phyloP scores from a whole-genome alignment of 2,797 vertebrate genomes.

The Thunnus albacares region DNA sequence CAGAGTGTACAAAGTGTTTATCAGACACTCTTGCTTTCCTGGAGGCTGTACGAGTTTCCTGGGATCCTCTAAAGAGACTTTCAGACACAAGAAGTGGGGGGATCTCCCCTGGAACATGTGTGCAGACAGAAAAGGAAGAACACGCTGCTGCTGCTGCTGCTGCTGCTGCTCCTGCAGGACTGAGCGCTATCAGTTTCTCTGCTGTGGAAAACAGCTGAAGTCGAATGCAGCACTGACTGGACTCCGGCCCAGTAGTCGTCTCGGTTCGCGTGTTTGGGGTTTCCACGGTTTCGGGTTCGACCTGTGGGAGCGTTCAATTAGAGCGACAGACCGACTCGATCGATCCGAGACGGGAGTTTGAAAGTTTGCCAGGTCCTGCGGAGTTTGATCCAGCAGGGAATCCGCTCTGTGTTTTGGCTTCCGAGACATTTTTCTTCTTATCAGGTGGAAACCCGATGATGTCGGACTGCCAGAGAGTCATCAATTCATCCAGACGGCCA shows the following conservation, averaged over 20 bases:
- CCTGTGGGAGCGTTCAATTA: constrained; percentile 65
- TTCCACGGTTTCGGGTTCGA: constrained; percentile 41
- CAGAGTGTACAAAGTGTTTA: constrained; percentile 60
- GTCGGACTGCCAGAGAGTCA: constrained; percentile 43
- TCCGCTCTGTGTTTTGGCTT: constrained; percentile 23
- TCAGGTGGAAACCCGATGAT: constrained; percentile 39
- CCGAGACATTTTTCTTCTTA: constrained; percentile 33
- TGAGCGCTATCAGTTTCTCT: constrained; percentile 11
- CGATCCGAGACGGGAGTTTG: constrained; percentile 51
- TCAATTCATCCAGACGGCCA: constrained; percentile 23
- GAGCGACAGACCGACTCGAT: constrained; percentile 51
- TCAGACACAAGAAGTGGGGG: constrained; percentile 23
- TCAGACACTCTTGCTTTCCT: constrained; percentile 48
- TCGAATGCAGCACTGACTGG: constrained; percentile 27
- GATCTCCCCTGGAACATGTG: constrained; percentile 44
- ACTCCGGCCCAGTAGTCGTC: constrained; percentile 35
- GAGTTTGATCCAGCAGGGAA: constrained; percentile 36
- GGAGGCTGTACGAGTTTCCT: constrained; percentile 52
- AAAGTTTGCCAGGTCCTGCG: constrained; percentile 46
- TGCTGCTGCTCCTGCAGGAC: constrained; percentile 31
- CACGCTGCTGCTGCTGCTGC: constrained; percentile 7
- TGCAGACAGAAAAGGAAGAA: constrained; percentile 37
- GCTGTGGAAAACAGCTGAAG: constrained; percentile 12
- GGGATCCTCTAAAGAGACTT: constrained; percentile 60
- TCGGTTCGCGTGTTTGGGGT: constrained; percentile 44